A percentile compares a stretch with the other conserved stretches of the same genome.
Evolutionary conservation across 2,797 vertebrate species (phyloP).

Genomic region (Sebastes paucispinis): DNA sequence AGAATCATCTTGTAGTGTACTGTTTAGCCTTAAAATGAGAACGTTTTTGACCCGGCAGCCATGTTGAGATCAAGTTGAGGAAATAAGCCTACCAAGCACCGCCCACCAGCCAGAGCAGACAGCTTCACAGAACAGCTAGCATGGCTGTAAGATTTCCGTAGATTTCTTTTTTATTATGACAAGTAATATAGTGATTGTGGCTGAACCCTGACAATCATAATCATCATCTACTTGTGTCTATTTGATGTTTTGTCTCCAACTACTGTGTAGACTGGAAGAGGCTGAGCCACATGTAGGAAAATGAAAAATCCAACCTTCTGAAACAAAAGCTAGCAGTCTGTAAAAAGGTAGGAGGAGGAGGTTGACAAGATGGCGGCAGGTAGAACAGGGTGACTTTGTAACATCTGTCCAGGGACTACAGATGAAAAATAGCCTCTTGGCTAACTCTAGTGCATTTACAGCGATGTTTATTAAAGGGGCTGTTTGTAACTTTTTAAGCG

Average conservation of each 20-base stretch:
- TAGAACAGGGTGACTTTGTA: not conserved
- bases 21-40: too few species aligned
- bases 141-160: too few species aligned
- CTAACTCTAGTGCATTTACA: not conserved
- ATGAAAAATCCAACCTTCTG: not conserved
- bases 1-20: too few species aligned
- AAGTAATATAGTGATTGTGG: not conserved
- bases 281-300: not conserved
- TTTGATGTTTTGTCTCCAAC: not conserved
- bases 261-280: not conserved
- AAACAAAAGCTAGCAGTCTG: not conserved
- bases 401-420: not conserved
- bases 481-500: too few species aligned
- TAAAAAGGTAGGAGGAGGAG: not conserved
- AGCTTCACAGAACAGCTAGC: too few species aligned
- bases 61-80: too few species aligned
- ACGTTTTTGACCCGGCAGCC: too few species aligned
- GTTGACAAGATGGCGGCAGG: not conserved
- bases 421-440: too few species aligned
- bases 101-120: too few species aligned
- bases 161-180: not conserved
- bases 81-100: too few species aligned
- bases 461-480: not conserved
- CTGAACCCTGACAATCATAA: too few species aligned
- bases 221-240: not conserved